phyloP scores from a whole-genome alignment of 2,888 invertebrate genomes.

The Lapara coniferarum region DNA sequence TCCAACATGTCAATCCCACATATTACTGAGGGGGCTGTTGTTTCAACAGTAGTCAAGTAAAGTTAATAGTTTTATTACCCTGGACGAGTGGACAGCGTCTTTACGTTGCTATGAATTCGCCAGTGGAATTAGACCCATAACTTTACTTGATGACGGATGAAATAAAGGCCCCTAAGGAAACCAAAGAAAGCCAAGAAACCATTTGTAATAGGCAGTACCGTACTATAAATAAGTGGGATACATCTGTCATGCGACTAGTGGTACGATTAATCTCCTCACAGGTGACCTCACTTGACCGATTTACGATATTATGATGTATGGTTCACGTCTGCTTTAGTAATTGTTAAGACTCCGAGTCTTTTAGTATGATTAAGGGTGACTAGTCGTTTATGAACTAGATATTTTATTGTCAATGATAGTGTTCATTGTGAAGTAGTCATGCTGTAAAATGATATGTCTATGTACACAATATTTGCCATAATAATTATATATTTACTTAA shows the following conservation, averaged over 20 bases:
- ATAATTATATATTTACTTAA: too few relatives aligned
- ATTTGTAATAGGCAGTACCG: slow-evolving; percentile 2
- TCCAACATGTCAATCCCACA: too few relatives aligned
- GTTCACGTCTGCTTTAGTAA: not conserved
- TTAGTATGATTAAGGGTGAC: not conserved
- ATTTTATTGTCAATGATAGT: not conserved
- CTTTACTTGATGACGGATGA: too few relatives aligned
- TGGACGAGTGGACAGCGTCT: too few relatives aligned
- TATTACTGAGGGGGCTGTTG: too few relatives aligned
- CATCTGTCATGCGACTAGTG: slow-evolving; percentile 36
- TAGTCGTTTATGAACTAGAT: not conserved
- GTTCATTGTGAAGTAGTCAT: too few relatives aligned
- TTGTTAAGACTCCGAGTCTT: not conserved
- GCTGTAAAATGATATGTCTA: too few relatives aligned
- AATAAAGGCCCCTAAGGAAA: not conserved
- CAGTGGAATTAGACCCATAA: too few relatives aligned
- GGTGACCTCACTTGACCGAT: slow-evolving; percentile 3
- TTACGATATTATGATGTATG: not conserved
- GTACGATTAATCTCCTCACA: slow-evolving; percentile 20
- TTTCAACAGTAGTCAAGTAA: too few relatives aligned
- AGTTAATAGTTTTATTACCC: too few relatives aligned
- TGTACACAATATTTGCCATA: too few relatives aligned
- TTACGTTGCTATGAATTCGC: too few relatives aligned
- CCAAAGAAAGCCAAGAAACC: not conserved
- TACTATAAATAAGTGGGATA: slow-evolving; percentile 33